Evolutionary conservation across 2,797 vertebrate genomes (phyloP).

Genomic region (Pyrocephalus nanus): DNA sequence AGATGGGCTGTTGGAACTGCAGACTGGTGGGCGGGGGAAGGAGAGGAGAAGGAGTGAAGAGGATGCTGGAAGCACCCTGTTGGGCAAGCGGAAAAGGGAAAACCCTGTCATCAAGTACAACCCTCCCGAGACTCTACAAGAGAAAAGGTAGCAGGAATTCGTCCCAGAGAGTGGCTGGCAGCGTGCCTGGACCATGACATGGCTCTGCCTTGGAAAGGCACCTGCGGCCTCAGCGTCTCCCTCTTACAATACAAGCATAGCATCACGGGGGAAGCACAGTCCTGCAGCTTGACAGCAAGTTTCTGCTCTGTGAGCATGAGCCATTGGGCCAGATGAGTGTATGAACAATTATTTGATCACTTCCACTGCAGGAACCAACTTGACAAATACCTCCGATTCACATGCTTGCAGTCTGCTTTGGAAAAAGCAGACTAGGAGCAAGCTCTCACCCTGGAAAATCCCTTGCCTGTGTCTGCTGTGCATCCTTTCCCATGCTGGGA

Average conservation of each 20-base stretch:
- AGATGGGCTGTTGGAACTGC: not conserved
- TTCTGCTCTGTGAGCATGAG: constrained; percentile 28
- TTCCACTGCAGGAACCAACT: constrained; percentile 44
- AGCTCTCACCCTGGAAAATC: constrained; percentile 26
- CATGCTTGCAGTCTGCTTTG: not conserved
- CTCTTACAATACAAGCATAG: not conserved
- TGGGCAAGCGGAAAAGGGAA: not conserved
- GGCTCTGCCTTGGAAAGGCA: constrained; percentile 11
- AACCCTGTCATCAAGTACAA: not conserved
- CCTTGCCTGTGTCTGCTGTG: not conserved
- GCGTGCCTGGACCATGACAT: rapidly evolving
- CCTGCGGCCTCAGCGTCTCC: not conserved
- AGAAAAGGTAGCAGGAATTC: rapidly evolving
- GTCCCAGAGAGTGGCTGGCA: not conserved
- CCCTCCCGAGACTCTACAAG: not conserved
- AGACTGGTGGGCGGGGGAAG: not conserved
- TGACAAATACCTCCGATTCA: constrained; percentile 41
- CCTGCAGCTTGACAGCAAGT: constrained; percentile 10
- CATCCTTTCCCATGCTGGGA: not conserved
- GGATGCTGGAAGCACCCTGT: not conserved
- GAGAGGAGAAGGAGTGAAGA: not conserved
- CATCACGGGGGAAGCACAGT: not conserved
- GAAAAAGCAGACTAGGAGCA: constrained; percentile 3
- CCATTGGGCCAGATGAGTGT: not conserved
- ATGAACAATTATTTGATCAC: constrained; percentile 49